A percentile compares a stretch with the other conserved stretches of the same genome.
phyloP scores from a whole-genome alignment of 2,888 invertebrate genomes.

The Tribolium freemani region DNA sequence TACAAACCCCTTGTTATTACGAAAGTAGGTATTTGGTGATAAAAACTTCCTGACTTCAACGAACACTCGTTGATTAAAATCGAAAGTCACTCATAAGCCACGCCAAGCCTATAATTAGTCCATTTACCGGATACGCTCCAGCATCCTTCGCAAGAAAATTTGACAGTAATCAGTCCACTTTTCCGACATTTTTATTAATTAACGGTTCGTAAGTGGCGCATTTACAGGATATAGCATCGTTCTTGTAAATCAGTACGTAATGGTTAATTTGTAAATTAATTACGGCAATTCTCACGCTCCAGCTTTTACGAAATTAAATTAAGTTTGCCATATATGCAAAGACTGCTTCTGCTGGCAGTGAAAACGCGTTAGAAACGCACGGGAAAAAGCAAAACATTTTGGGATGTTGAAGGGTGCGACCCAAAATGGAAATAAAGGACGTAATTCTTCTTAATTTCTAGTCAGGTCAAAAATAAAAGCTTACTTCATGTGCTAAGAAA shows the following conservation, averaged over 20 bases:
- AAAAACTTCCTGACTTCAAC: constrained; percentile 24
- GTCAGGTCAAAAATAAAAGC: too few species aligned
- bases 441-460: too few species aligned
- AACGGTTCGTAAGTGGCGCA: constrained; percentile 2
- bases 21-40: constrained; percentile 15
- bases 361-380: not conserved
- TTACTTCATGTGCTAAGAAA: too few species aligned
- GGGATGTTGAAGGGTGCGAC: too few species aligned
- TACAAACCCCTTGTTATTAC: constrained; percentile 21
- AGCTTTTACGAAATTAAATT: constrained; percentile 13
- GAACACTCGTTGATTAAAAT: not conserved
- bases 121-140: constrained; percentile 5
- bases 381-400: not conserved
- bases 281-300: constrained; percentile 53
- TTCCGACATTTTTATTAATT: constrained; percentile 26
- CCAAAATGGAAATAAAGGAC: too few species aligned
- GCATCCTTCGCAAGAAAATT: constrained; percentile 16
- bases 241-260: constrained; percentile 22
- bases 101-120: not conserved
- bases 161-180: constrained; percentile 1
- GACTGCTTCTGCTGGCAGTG: not conserved
- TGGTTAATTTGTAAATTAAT: constrained; percentile 46
- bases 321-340: not conserved
- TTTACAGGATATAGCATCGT: constrained; percentile 27
- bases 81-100: constrained; percentile 6